Base-by-base conservation (phyloP, 2,113 vertebrate species). In the Cheilinus undulatus region DNA sequence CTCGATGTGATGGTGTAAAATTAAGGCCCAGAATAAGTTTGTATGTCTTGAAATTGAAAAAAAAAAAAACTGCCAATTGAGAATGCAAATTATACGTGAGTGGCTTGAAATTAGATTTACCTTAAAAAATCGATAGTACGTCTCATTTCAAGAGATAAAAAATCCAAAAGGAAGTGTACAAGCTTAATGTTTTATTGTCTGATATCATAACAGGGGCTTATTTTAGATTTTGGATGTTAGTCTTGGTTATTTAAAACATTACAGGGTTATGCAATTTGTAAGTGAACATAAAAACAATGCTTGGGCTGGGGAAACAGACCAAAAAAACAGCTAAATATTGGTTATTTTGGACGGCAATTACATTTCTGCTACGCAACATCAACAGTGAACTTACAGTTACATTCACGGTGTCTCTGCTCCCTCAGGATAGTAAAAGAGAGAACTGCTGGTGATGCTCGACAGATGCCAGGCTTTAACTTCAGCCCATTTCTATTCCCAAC, bases 391-490 rank as follows among this genome's bases (percentile, higher is more conserved):
- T 8, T 13, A 52, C 2, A 52, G 12, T 10, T 12, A 32, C 32
- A 34, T 34, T 7, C 11, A 20, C 5, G 13, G 4, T 38, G 40
- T 64, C 20, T 52, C 14, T 23, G 26, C 50, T 48, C 8, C 3
- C 12, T 42, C n/a, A 23, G 65, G 46, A 40, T 17, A 48, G 14
- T 15, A 42, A 42, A 19, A 42, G 15, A 42, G 40, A 17, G 40
- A 66, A 42, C 75, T 79, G 52, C 28, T 27, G 34, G 6, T 78
- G 77, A 48, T 42, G 2, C 34, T 58, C 46, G 7, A 0, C 46
- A 28, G 76, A 60, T 36, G 80, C 80, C 58, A 80, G 27, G 17
- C 27, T 76, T 38, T 14, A 69, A 70, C 60, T 52, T 30, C 5
- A 32, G 62, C 14, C 65, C 69, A 19, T 51, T 70, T 60, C 60